phyloP scores from a whole-genome alignment of 2,113 vertebrate species.

The Gallinago paraguaiae region DNA sequence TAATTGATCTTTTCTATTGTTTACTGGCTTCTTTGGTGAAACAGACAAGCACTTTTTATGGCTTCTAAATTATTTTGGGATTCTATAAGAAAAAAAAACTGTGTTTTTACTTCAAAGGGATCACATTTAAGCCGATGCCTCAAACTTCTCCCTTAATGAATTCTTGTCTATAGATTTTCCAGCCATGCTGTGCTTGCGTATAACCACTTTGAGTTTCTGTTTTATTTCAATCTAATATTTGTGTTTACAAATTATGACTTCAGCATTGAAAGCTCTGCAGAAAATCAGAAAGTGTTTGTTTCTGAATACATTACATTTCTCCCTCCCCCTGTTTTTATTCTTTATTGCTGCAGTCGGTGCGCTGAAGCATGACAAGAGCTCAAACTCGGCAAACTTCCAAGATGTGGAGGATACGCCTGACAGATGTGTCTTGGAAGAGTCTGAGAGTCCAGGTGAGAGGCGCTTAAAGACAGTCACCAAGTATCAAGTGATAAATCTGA shows the following conservation, averaged over 20 bases:
- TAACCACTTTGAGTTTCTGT: conserved; percentile 65
- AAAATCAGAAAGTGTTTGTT: conserved; percentile 67
- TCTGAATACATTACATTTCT: conserved; percentile 68
- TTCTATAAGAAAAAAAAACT: conserved; percentile 2
- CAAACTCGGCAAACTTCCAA: conserved; percentile 75
- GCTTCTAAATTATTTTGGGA: conserved; percentile 35
- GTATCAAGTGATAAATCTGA: conserved; percentile 76
- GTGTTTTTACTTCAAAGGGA: neutral
- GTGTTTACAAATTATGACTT: conserved; percentile 64
- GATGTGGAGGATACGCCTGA: conserved; percentile 74
- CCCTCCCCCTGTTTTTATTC: neutral
- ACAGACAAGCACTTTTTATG: neutral
- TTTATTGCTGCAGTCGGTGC: conserved; percentile 21
- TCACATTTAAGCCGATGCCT: conserved; percentile 42
- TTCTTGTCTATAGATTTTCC: conserved; percentile 70
- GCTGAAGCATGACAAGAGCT: conserved; percentile 75
- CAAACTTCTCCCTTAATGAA: conserved; percentile 49
- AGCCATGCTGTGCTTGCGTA: conserved; percentile 39
- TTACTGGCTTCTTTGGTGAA: neutral
- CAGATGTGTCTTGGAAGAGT: conserved; percentile 78
- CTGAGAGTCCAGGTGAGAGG: conserved; percentile 83
- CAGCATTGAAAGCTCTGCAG: conserved; percentile 5
- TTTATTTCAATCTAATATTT: conserved; percentile 71
- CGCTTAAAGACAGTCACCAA: conserved; percentile 73
- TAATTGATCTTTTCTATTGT: neutral